Base-by-base conservation (phyloP, 2,113 vertebrate species). In the Regulus satrapa region DNA sequence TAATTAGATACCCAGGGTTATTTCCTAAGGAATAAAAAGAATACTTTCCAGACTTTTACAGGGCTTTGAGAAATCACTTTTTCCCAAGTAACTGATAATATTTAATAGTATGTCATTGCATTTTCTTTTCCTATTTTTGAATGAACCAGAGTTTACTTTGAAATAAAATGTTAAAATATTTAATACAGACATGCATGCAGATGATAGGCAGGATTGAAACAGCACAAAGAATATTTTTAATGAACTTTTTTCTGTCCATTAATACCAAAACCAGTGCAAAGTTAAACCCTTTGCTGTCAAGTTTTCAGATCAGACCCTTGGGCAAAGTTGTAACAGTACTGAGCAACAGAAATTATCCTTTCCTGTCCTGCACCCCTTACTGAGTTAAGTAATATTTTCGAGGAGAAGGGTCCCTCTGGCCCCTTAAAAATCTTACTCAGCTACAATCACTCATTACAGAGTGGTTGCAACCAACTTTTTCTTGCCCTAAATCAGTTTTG, bases 21-120 rank as follows among this genome's bases (percentile, higher is more conserved):
- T 97, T 97, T 97, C 95, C 96, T 96, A 94, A 97, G 93, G 95
- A 97, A 96, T 82, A 97, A 95, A 96, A 96, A 89, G 59, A 95
- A 94, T 86, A 95, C 75, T 97, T 97, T 85, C 85, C 62, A 94
- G 93, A 94, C 69, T 97, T 97, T 66, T 95, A 81, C 18, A 34
- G 36, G 41, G 92, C 86, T 95, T 81, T 92, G 58, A 96, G 29
- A 79, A 90, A 85, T 61, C 72, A 61, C 64, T 58, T 95, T 95
- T 94, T 85, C 91, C 86, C 48, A 74, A 93, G 32, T 73, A 89
- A 83, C 24, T 28, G 54, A n/a, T 19, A 84, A 38, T 85, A 69
- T 91, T 94, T 94, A 78, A 38, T 73, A 87, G 92, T 62, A 74
- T 18, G 17, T 11, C 17, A 72, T 4, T 79, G 81, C 34, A 49